Evolutionary conservation across 2,113 vertebrate species (phyloP), one percentile per base, ranked within the genome.

Genomic region (Sapayoa aenigma): DNA sequence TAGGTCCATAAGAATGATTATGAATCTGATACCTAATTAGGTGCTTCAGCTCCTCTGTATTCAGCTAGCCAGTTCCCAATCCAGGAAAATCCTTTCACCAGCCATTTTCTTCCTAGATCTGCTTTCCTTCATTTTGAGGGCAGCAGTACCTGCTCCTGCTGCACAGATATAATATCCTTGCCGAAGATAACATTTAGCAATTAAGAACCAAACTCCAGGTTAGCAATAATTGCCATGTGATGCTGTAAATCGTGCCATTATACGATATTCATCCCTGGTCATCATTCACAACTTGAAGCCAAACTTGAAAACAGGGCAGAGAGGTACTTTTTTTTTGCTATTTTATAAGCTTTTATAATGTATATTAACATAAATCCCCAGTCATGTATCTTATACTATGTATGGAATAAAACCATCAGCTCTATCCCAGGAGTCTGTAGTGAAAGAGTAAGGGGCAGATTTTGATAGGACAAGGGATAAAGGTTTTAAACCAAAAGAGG

Each of bases 321-420:
- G n/a, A 78, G 7, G 23, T 31, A 13, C 3, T 42, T 8, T 52
- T 67, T 47, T 58, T 42, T 39, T 37, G 13, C 25, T 42, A 16
- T 59, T 27, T 68, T 35, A 49, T 6, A 47, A 58, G 14, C 16
- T 63, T 59, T 90, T 41, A 14, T 41, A 9, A 15, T 53, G 50
- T 19, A 2, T 42, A 18, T 22, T 35, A 46, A n/a, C 10, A 9
- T 2, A 16, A 62, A 39, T 5, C 6, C 10, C 11, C 23, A 31
- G 2, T 19, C 3, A 1, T 3, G 5, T 27, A 27, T 28, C 14
- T 56, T 8, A 7, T 1, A 14, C 25, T 52, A 11, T 0, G 5
- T 12, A 31, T 14, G n/a, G 49, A 72, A 44, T 4, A 73, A 83
- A 80, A 4, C 19, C 19, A 62, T 15, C 30, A 39, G 13, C 13